phyloP scores from a whole-genome alignment of 2,888 invertebrate species.

The Gymnoscelis rufifasciata region DNA sequence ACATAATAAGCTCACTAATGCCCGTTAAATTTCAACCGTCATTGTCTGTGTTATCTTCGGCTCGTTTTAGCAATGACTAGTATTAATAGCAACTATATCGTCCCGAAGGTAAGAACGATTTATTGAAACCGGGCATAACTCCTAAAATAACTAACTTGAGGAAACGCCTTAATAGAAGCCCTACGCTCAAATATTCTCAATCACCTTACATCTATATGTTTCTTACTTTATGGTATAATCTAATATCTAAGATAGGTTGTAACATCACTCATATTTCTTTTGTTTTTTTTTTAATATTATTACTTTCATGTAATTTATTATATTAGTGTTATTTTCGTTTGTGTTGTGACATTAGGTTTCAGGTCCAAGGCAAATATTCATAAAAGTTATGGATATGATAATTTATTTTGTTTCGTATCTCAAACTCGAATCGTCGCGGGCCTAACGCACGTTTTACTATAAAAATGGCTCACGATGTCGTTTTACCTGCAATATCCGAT shows the following conservation, averaged over 20 bases:
- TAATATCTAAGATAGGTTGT: not conserved
- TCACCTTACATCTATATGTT: not conserved
- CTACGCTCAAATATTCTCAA: not conserved
- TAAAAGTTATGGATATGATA: conserved; percentile 2
- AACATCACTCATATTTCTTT: not conserved
- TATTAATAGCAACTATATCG: too few species aligned
- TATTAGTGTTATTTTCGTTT: conserved; percentile 7
- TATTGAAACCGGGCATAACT: too few species aligned
- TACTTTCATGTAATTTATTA: conserved; percentile 5
- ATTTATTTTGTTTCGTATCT: conserved; percentile 13
- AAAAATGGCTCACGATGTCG: not conserved
- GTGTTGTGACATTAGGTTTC: conserved; percentile 16
- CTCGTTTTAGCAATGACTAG: too few species aligned
- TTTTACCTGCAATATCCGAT: too few species aligned
- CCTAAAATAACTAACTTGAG: too few species aligned
- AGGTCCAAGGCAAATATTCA: conserved; percentile 20
- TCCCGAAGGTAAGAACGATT: too few species aligned
- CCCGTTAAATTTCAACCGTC: too few species aligned
- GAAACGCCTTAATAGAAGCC: too few species aligned
- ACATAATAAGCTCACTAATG: too few species aligned
- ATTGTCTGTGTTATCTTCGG: too few species aligned
- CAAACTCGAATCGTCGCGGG: conserved; percentile 18
- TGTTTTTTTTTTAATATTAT: not conserved
- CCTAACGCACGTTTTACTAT: conserved; percentile 16
- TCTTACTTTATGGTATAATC: not conserved